Evolutionary conservation across 2,113 vertebrate genomes (phyloP).

Genomic region (Calyptomena viridis): DNA sequence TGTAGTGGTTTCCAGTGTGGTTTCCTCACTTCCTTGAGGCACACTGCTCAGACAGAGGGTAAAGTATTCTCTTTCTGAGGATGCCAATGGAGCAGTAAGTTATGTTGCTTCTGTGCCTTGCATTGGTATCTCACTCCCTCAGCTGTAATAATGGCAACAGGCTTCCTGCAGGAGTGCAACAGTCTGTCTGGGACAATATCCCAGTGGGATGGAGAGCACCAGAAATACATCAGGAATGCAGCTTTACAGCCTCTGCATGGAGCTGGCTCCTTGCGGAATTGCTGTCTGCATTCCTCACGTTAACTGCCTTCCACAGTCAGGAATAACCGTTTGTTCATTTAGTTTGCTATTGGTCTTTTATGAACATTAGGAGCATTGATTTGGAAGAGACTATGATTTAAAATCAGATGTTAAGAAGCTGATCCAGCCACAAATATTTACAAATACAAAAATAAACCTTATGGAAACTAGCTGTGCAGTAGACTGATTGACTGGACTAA

Average conservation of each 20-base stretch:
- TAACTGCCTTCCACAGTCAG: background rate
- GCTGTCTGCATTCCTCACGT: background rate
- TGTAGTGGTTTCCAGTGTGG: background rate
- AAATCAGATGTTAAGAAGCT: background rate
- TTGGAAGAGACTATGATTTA: background rate
- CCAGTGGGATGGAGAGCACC: background rate
- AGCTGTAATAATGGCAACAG: background rate
- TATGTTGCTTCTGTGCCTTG: background rate
- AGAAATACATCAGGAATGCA: accelerated
- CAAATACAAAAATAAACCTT: background rate
- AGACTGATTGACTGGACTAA: background rate
- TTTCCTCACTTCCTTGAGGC: background rate
- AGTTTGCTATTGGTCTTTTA: background rate
- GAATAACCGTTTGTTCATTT: background rate
- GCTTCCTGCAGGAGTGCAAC: background rate
- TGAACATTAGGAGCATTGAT: background rate
- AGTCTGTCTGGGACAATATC: background rate
- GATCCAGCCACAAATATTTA: background rate
- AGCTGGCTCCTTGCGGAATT: background rate
- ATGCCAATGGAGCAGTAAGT: background rate
- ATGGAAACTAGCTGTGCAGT: background rate
- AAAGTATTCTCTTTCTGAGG: background rate
- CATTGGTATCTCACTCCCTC: too few relatives aligned
- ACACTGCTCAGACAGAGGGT: background rate
- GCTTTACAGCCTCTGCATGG: background rate